Percentiles rank a stretch among this genome's conserved stretches.
phyloP scores from a whole-genome alignment of 2,888 invertebrate genomes.

The Epirrita christyi region DNA sequence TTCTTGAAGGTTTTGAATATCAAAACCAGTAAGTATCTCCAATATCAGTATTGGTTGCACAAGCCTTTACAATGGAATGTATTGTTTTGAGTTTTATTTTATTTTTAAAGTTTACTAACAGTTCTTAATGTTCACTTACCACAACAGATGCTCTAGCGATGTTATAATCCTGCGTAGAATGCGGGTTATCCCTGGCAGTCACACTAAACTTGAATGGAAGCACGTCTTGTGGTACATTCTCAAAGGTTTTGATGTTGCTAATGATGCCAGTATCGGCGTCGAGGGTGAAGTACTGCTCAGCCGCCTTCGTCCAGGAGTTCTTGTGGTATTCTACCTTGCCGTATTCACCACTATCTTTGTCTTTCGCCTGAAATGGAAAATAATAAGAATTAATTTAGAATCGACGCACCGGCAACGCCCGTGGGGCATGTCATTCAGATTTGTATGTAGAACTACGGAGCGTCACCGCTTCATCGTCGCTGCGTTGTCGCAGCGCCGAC shows the following conservation, averaged over 20 bases:
- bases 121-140: conserved; percentile 71
- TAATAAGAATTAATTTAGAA: background rate
- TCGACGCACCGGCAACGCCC: no score
- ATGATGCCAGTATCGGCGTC: conserved; percentile 91
- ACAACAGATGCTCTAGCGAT: conserved; percentile 87
- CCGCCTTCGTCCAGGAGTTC: conserved; percentile 76
- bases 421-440: no score
- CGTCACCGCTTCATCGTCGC: no score
- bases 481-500: no score
- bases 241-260: conserved; percentile 89
- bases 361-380: conserved; percentile 86
- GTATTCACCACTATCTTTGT: conserved; percentile 93
- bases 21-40: no score
- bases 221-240: conserved; percentile 85
- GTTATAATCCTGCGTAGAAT: conserved; percentile 85
- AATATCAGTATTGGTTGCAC: no score
- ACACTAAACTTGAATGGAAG: conserved; percentile 91
- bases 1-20: no score
- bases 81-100: no score
- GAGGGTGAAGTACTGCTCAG: conserved; percentile 88
- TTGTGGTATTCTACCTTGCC: conserved; percentile 90
- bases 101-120: no score
- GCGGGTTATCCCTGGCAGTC: conserved; percentile 90
- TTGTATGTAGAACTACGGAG: no score
- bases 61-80: no score